These are phyloP conservation scores for Brachyopa scutellaris DNA, from an alignment of 2,888 invertebrate genomes.

Conservation along the genomic window DNA sequence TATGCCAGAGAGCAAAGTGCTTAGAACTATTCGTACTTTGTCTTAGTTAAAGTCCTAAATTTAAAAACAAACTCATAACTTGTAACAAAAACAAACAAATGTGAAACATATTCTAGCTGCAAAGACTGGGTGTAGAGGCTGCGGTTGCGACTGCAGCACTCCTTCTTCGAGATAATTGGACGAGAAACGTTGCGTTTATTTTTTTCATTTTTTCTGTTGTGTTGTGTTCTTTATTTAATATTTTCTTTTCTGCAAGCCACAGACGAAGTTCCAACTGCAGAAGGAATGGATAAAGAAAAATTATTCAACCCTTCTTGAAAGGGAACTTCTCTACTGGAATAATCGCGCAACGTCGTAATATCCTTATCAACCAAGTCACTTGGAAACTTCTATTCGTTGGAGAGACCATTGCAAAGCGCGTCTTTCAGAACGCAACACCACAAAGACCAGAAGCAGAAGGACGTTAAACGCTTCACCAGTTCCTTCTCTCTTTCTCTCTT, in stretches of 20 bases:
- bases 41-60: not conserved
- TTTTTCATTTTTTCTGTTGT: constrained; percentile 1
- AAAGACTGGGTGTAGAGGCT: not conserved
- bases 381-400: constrained; percentile 71
- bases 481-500: constrained; percentile 18
- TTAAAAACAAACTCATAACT: not conserved
- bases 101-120: constrained; percentile 22
- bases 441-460: constrained; percentile 53
- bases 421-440: constrained; percentile 53
- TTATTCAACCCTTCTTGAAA: constrained; percentile 70
- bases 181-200: constrained; percentile 45
- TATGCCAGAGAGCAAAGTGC: no score
- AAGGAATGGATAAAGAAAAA: constrained; percentile 63
- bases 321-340: constrained; percentile 68
- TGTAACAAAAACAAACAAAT: not conserved
- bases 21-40: not conserved
- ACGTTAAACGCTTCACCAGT: constrained; percentile 58
- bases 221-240: constrained; percentile 36
- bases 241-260: constrained; percentile 44
- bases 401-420: constrained; percentile 64
- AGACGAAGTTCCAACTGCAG: constrained; percentile 56
- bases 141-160: no score
- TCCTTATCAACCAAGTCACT: constrained; percentile 72
- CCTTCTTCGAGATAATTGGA: constrained; percentile 65
- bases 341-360: constrained; percentile 71